Percentiles rank a stretch among this genome's conserved stretches.
Evolutionary conservation across 1,140 invertebrate genomes (phyloP).

Genomic region (Colletes gigas): DNA sequence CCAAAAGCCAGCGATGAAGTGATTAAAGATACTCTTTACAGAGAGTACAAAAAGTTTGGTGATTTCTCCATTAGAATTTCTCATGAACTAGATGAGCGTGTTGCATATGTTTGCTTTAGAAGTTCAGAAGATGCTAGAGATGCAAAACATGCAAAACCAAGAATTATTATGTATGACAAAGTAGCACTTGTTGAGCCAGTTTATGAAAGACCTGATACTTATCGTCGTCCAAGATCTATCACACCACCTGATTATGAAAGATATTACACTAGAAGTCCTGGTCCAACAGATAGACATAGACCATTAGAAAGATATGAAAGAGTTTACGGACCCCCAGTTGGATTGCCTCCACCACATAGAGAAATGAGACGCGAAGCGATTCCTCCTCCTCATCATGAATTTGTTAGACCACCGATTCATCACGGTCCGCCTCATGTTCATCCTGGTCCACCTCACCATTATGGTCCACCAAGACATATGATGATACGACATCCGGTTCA

Average conservation of each 20-base stretch:
- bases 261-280: conserved; percentile 88
- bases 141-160: conserved; percentile 95
- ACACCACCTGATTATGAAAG: conserved; percentile 88
- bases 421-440: conserved; percentile 87
- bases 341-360: conserved; percentile 86
- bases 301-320: conserved; percentile 88
- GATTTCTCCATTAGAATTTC: conserved; percentile 96
- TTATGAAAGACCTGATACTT: conserved; percentile 89
- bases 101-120: conserved; percentile 97
- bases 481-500: conserved; percentile 85
- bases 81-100: conserved; percentile 93
- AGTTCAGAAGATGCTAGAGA: conserved; percentile 96
- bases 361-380: conserved; percentile 86
- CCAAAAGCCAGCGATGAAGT: conserved; percentile 96
- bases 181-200: conserved; percentile 96
- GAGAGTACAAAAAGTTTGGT: conserved; percentile 97
- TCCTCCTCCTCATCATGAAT: conserved; percentile 88
- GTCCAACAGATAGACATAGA: conserved; percentile 85
- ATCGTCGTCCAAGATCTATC: conserved; percentile 85
- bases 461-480: conserved; percentile 87
- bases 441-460: conserved; percentile 85
- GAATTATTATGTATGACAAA: conserved; percentile 96
- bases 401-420: conserved; percentile 89
- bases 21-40: conserved; percentile 94
- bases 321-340: conserved; percentile 88